A percentile compares a stretch with the other conserved stretches of the same genome.
phyloP scores from a whole-genome alignment of 2,113 vertebrate species.

The Dissostichus mawsoni region DNA sequence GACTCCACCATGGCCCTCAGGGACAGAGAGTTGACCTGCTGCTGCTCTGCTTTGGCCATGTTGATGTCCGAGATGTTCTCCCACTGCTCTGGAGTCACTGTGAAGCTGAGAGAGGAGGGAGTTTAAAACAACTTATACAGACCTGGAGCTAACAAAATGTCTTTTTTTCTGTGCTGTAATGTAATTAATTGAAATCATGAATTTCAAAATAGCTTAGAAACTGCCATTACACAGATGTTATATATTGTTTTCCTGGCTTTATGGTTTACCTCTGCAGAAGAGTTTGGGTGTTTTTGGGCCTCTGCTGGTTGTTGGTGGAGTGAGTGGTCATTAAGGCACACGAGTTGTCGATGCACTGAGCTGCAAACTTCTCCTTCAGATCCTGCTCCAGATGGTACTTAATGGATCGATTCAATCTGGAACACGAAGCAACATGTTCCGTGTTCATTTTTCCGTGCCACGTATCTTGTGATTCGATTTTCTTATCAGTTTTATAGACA shows the following conservation, averaged over 20 bases:
- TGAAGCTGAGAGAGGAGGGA: conserved; percentile 63
- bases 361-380: conserved; percentile 89
- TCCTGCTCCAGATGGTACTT: conserved; percentile 92
- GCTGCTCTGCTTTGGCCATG: conserved; percentile 88
- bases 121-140: neutral
- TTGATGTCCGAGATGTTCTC: conserved; percentile 86
- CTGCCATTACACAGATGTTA: neutral
- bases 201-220: neutral
- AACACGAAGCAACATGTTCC: conserved; percentile 13
- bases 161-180: neutral
- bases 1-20: conserved; percentile 86
- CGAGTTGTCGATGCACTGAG: conserved; percentile 88
- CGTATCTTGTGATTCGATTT: neutral
- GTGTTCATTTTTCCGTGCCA: neutral
- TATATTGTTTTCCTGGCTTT: neutral
- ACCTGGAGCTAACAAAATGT: neutral
- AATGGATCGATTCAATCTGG: conserved; percentile 88
- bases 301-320: conserved; percentile 67
- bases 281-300: neutral
- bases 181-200: neutral
- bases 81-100: conserved; percentile 89
- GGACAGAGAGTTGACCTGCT: conserved; percentile 86
- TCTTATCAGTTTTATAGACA: neutral
- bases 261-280: conserved; percentile 57
- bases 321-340: conserved; percentile 88